These are phyloP conservation scores for Conomelus anceps DNA, from an alignment of 2,888 invertebrate species.

Conservation along the genomic window DNA sequence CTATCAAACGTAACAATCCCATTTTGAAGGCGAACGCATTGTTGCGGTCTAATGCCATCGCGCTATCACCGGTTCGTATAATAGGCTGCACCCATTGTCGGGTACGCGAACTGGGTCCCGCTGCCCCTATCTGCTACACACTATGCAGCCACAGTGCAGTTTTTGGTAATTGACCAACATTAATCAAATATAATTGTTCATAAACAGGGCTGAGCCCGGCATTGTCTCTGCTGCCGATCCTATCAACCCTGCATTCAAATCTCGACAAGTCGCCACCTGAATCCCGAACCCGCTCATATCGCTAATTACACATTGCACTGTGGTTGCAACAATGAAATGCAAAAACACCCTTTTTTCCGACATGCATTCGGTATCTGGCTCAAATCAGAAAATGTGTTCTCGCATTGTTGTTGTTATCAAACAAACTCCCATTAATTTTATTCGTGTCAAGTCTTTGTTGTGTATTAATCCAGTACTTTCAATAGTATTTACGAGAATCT, in stretches of 20 bases:
- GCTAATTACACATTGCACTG: background rate
- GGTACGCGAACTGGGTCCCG: background rate
- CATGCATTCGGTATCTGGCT: background rate
- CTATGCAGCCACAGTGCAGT: slow-evolving; percentile 9
- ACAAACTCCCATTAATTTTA: background rate
- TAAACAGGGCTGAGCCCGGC: slow-evolving; percentile 1
- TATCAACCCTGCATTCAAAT: too few species aligned
- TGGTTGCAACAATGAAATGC: background rate
- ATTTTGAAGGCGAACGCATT: slow-evolving; percentile 3
- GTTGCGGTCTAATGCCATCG: background rate
- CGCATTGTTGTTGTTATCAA: background rate
- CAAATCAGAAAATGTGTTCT: background rate
- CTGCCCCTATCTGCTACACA: background rate
- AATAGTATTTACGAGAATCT: too few species aligned
- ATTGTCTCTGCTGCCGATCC: background rate
- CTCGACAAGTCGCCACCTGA: background rate
- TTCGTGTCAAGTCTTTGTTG: background rate
- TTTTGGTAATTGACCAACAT: slow-evolving; percentile 8
- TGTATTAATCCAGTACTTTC: background rate
- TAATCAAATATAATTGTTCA: slow-evolving; percentile 11
- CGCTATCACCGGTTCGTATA: slow-evolving; percentile 1
- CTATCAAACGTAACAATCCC: slow-evolving; percentile 10
- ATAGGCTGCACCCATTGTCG: slow-evolving; percentile 6
- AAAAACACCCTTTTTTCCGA: background rate
- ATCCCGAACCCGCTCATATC: background rate